Evolutionary conservation across 2,888 invertebrate genomes (phyloP).

Genomic region (Chaetogeoica ovagalla): DNA sequence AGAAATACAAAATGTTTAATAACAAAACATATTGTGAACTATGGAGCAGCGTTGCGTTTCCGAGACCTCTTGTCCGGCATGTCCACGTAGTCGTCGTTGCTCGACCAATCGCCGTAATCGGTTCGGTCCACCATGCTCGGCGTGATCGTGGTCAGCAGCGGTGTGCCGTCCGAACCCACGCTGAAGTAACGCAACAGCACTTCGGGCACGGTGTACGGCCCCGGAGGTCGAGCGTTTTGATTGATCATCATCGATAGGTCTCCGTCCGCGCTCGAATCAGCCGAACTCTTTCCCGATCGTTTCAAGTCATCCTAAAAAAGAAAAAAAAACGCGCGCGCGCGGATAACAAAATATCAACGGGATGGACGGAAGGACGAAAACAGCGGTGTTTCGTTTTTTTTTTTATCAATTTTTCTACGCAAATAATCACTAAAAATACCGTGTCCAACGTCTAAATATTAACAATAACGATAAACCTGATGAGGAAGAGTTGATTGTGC

Average conservation of each 20-base stretch:
- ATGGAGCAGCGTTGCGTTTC: too few relatives aligned
- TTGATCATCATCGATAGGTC: conserved; percentile 69
- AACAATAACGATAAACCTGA: too few relatives aligned
- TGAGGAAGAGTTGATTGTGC: too few relatives aligned
- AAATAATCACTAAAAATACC: too few relatives aligned
- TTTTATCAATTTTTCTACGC: too few relatives aligned
- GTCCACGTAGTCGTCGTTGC: conserved; percentile 72
- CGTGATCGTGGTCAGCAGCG: conserved; percentile 66
- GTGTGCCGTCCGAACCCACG: conserved; percentile 66
- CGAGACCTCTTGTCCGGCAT: conserved; percentile 59
- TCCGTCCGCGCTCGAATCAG: conserved; percentile 64
- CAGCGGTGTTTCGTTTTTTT: too few relatives aligned
- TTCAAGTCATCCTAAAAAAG: conserved; percentile 19
- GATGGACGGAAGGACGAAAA: too few relatives aligned
- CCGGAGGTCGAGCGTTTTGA: conserved; percentile 65
- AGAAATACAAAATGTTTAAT: too few relatives aligned
- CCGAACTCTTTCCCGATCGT: conserved; percentile 62
- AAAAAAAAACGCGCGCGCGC: not conserved
- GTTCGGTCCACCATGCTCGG: conserved; percentile 61
- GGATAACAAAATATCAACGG: too few relatives aligned
- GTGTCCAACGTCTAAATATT: too few relatives aligned
- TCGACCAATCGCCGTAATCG: conserved; percentile 68
- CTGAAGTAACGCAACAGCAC: conserved; percentile 68
- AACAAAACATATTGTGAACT: too few relatives aligned
- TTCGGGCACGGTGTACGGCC: conserved; percentile 61